Evolutionary conservation across 2,888 invertebrate genomes (phyloP).

Genomic region (Tenthredo notha): DNA sequence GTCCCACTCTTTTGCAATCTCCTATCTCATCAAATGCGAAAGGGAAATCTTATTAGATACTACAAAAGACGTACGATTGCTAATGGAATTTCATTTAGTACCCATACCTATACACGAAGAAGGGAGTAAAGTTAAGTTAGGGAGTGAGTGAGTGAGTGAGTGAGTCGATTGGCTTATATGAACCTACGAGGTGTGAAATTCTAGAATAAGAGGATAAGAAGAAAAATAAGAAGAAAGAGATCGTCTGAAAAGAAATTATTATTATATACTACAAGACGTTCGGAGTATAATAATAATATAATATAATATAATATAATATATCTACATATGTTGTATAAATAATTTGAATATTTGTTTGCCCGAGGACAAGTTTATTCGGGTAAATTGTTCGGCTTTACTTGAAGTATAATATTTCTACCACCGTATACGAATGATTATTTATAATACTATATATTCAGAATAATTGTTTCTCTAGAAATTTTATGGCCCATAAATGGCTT

Average conservation of each 20-base stretch:
- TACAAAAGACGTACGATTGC: background rate
- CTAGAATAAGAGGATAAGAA: background rate
- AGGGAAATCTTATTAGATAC: background rate
- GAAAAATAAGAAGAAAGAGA: no score
- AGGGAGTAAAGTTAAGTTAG: background rate
- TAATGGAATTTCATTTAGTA: constrained; percentile 19
- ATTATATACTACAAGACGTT: background rate
- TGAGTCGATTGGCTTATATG: background rate
- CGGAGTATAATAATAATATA: no score
- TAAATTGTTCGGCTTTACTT: no score
- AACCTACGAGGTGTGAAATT: constrained; percentile 17
- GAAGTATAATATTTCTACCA: no score
- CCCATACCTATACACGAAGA: background rate
- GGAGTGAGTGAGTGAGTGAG: background rate
- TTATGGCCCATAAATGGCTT: constrained; percentile 44
- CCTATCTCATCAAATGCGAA: background rate
- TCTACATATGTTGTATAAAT: background rate
- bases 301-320: no score
- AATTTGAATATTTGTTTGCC: background rate
- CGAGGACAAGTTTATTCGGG: background rate
- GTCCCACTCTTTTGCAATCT: background rate
- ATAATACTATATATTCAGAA: constrained; percentile 39
- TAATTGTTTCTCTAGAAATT: constrained; percentile 32
- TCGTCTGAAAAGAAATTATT: background rate
- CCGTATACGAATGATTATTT: background rate